Evolutionary conservation across 2,888 invertebrate genomes (phyloP).

Genomic region (Harpalus rubripes): DNA sequence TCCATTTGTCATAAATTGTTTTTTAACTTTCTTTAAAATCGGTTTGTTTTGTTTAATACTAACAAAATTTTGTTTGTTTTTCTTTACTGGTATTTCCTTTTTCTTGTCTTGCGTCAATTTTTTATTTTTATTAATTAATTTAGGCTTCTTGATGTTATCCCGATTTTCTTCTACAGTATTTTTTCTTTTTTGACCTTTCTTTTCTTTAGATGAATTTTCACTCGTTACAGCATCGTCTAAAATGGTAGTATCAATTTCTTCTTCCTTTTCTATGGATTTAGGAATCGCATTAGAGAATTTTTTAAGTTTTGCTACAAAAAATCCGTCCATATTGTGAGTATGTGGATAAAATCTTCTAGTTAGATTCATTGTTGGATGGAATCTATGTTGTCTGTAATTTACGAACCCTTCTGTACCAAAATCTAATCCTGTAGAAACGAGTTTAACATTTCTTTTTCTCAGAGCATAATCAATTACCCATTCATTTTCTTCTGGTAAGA

Average conservation of each 20-base stretch:
- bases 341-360: slow-evolving; percentile 98
- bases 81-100: too few species aligned
- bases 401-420: slow-evolving; percentile 98
- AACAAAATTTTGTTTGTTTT: too few species aligned
- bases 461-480: slow-evolving; percentile 97
- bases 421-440: slow-evolving; percentile 95
- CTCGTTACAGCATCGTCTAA: slow-evolving; percentile 32
- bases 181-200: slow-evolving; percentile 73
- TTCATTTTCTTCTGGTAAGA: slow-evolving; percentile 99
- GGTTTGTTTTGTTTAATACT: too few species aligned
- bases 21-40: too few species aligned
- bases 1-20: too few species aligned
- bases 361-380: slow-evolving; percentile 93
- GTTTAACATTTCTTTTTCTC: slow-evolving; percentile 94
- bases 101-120: too few species aligned
- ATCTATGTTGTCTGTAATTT: slow-evolving; percentile 90
- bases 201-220: slow-evolving; percentile 65
- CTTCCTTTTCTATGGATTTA: slow-evolving; percentile 76
- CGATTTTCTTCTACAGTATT: slow-evolving; percentile 13
- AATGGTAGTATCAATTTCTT: slow-evolving; percentile 70
- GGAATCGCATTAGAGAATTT: slow-evolving; percentile 93
- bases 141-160: neutral
- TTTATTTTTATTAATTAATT: too few species aligned
- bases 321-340: slow-evolving; percentile 99
- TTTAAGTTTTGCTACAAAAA: slow-evolving; percentile 98